phyloP scores from a whole-genome alignment of 2,888 invertebrate species.

The Penaeus monodon region DNA sequence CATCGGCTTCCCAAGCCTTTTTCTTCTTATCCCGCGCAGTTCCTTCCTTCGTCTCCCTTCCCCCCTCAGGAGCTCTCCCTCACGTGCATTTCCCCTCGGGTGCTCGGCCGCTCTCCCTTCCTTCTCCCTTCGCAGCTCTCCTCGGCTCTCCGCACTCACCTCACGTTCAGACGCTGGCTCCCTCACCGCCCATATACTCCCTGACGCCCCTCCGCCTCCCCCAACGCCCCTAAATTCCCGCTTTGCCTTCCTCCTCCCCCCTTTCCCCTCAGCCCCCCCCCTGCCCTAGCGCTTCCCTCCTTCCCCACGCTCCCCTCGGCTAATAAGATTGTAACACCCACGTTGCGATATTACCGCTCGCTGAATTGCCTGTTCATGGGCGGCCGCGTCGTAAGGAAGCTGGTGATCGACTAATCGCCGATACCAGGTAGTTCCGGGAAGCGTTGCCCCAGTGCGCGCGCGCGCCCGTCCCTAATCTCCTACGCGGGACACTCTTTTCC shows the following conservation, averaged over 20 bases:
- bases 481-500: neutral
- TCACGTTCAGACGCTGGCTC: too few relatives aligned
- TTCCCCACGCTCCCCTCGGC: slow-evolving; percentile 5
- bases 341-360: slow-evolving; percentile 5
- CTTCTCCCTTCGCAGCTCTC: neutral
- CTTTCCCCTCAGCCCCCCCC: neutral
- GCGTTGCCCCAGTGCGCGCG: too few relatives aligned
- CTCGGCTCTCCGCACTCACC: neutral
- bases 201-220: neutral
- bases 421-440: neutral
- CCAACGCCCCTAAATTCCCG: neutral
- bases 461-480: too few relatives aligned
- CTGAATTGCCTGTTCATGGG: slow-evolving; percentile 36
- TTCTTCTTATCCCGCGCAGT: neutral
- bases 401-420: slow-evolving; percentile 20
- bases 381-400: slow-evolving; percentile 22
- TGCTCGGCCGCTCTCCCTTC: neutral
- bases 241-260: neutral
- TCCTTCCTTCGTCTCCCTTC: neutral
- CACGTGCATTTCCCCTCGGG: neutral
- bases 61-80: neutral
- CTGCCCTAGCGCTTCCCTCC: neutral
- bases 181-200: too few relatives aligned
- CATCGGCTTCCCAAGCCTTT: neutral
- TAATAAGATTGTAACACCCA: slow-evolving; percentile 35